Base-by-base conservation (phyloP, 2,797 vertebrate species). In the Monodelphis domestica region DNA sequence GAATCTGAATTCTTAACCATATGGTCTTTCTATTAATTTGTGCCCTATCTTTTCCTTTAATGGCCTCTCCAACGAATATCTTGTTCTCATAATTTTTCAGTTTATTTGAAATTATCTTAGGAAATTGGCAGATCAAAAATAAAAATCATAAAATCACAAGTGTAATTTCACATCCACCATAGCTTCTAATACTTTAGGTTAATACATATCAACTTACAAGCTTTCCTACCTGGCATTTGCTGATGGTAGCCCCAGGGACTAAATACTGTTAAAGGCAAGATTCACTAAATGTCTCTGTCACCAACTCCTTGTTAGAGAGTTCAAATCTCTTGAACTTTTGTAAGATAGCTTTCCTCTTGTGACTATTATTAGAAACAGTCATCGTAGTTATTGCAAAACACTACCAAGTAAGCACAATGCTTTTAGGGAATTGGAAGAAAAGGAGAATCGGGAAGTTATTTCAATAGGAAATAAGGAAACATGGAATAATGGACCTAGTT, bases 71-170 rank as follows among this genome's bases (percentile, higher is more conserved):
- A 70, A 38, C 70, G n/a, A 87, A 45, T 26, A 70, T 90, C 53
- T 70, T 70, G 56, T 50, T 24, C 38, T 84, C 38, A 11, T 87
- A 5, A 38, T 45, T 24, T 91, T 95, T 51, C 51, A 84, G 11
- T 84, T 63, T 93, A n/a, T 50, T 84, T 84, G 10, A 50, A 17
- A 84, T 50, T 88, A 95, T 30, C 33, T 87, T 95, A 89, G 93
- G 87, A 95, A 93, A 87, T 50, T 63, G 33, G 51, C 89, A 53
- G 45, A 59, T 91, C 92, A 92, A 93, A 54, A 91, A 95, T 70
- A 91, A 92, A 93, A 96, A 93, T 0, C 1, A 95, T n/a, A 89
- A 95, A 93, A 94, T 96, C 87, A 94, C 70, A 30, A 90, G 91
- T 89, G 94, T 91, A 90, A 88, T 89, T 84, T 90, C 70, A 91